Evolutionary conservation across 2,113 vertebrate species (phyloP).

Genomic region (Oreochromis spilurus): DNA sequence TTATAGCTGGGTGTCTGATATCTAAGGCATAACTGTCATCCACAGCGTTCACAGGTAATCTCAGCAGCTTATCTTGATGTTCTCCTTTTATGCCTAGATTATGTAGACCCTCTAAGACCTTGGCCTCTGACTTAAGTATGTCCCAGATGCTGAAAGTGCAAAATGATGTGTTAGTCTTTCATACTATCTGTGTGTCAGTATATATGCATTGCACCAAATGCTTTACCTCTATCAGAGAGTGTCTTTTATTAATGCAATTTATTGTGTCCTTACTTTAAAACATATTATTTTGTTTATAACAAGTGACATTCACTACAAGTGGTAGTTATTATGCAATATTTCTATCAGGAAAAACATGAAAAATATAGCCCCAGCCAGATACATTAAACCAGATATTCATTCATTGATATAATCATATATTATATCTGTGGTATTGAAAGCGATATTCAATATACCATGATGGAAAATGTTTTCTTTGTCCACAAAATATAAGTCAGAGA

Average conservation of each 20-base stretch:
- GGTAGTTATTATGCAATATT: not conserved
- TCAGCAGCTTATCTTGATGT: slow-evolving; percentile 78
- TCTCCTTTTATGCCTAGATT: slow-evolving; percentile 83
- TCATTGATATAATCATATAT: not conserved
- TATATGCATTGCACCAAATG: not conserved
- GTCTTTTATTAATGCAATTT: not conserved
- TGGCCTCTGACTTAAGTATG: slow-evolving; percentile 84
- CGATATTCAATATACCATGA: not conserved
- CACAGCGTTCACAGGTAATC: slow-evolving; percentile 69
- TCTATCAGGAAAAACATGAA: not conserved
- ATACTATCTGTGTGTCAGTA: not conserved
- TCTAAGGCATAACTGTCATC: slow-evolving; percentile 83
- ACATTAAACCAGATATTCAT: not conserved
- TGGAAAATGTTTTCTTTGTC: not conserved
- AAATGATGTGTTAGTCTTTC: not conserved
- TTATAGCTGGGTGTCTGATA: slow-evolving; percentile 85
- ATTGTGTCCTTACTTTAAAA: not conserved
- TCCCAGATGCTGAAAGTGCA: slow-evolving; percentile 71
- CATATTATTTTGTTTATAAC: not conserved
- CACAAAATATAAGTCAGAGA: not conserved
- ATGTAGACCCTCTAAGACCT: slow-evolving; percentile 84
- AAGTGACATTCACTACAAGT: not conserved
- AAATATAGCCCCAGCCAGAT: not conserved
- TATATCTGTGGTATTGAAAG: not conserved
- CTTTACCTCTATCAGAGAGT: not conserved